Evolutionary conservation across 2,888 invertebrate species (phyloP).

Genomic region (Neria commutata): DNA sequence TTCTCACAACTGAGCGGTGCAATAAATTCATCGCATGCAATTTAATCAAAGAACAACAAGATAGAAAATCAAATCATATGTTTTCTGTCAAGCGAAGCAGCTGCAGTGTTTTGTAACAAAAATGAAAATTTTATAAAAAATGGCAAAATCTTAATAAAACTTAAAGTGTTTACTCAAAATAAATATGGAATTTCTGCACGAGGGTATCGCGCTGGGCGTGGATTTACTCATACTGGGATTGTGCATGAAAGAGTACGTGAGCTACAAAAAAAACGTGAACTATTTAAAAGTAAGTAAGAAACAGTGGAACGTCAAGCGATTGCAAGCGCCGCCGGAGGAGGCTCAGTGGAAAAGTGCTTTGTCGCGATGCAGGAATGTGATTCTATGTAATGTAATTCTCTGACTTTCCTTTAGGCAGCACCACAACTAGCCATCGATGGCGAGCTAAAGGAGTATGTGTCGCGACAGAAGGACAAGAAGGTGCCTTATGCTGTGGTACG

Average conservation of each 20-base stretch:
- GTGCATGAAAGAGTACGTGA: constrained; percentile 76
- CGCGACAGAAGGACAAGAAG: constrained; percentile 68
- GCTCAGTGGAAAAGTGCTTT: not conserved
- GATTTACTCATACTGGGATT: constrained; percentile 77
- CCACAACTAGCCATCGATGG: constrained; percentile 73
- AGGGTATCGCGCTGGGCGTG: constrained; percentile 75
- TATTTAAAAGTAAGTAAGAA: constrained; percentile 70
- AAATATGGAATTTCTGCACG: constrained; percentile 77
- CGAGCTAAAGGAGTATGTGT: constrained; percentile 69
- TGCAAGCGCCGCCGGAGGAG: not conserved
- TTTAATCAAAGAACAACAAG: not conserved
- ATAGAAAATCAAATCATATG: not conserved
- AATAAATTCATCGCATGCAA: too few species aligned
- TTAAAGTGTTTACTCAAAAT: too few species aligned
- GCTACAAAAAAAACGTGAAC: constrained; percentile 74
- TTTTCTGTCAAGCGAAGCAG: not conserved
- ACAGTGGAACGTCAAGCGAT: not conserved
- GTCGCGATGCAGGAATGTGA: constrained; percentile 3
- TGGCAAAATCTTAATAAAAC: not conserved
- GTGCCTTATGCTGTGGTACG: constrained; percentile 77
- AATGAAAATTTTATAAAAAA: not conserved
- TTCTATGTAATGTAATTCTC: constrained; percentile 6
- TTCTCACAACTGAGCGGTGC: too few species aligned
- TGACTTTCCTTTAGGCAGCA: constrained; percentile 65
- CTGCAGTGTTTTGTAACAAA: not conserved